Evolutionary conservation across 2,888 invertebrate species (phyloP).

Genomic region (Parthenolecanium corni): DNA sequence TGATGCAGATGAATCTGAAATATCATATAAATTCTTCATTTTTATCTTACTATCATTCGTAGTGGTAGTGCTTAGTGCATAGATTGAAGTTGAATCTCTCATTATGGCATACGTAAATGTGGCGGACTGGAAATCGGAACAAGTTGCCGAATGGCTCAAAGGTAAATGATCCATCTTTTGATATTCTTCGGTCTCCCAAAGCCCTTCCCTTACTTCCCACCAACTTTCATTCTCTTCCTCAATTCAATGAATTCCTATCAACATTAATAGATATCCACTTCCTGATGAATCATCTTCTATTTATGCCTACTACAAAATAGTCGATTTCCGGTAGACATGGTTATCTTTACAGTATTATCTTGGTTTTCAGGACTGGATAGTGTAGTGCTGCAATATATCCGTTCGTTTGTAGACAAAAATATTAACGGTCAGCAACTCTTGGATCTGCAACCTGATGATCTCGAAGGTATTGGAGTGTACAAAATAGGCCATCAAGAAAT

Average conservation of each 20-base stretch:
- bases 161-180: conserved; percentile 48
- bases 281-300: neutral
- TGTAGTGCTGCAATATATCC: conserved; percentile 65
- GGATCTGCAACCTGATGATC: conserved; percentile 73
- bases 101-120: conserved; percentile 71
- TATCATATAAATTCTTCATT: too few relatives aligned
- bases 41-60: too few relatives aligned
- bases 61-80: too few relatives aligned
- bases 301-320: neutral
- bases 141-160: conserved; percentile 82
- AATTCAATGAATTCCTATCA: conserved; percentile 20
- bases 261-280: neutral
- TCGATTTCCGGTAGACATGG: neutral
- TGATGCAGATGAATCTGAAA: too few relatives aligned
- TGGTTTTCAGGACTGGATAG: conserved; percentile 58
- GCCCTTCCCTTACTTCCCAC: too few relatives aligned
- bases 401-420: conserved; percentile 65
- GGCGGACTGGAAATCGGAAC: conserved; percentile 79
- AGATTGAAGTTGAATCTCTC: neutral
- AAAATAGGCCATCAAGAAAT: conserved; percentile 89
- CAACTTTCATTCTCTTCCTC: conserved; percentile 15
- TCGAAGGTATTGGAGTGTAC: conserved; percentile 72
- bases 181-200: too few relatives aligned
- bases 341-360: conserved; percentile 25
- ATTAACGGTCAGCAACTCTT: conserved; percentile 73